Percentiles rank a stretch among this genome's conserved stretches.
These are phyloP conservation scores for Lanius ludovicianus DNA, from an alignment of 2,113 vertebrate species.

Conservation along the genomic window DNA sequence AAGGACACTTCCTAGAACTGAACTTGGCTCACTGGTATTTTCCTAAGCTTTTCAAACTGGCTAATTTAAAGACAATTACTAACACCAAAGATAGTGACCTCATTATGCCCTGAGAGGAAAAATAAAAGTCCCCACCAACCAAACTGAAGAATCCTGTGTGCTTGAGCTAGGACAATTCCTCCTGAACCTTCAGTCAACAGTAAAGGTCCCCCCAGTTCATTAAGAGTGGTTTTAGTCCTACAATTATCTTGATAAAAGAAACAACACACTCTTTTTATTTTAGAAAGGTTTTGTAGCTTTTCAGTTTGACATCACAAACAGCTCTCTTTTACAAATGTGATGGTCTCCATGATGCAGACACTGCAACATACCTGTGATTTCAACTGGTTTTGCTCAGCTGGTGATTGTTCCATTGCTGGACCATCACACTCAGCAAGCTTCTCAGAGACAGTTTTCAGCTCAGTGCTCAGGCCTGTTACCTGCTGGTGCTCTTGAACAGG, in stretches of 20 bases:
- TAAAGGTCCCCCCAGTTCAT: background rate
- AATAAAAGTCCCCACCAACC: background rate
- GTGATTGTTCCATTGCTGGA: background rate
- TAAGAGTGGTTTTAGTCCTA: background rate
- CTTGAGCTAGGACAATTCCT: background rate
- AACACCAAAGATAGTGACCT: background rate
- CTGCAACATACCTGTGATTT: conserved; percentile 66
- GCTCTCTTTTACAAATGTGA: background rate
- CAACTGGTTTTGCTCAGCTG: conserved; percentile 45
- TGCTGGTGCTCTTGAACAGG: conserved; percentile 54
- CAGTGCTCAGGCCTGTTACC: conserved; percentile 42
- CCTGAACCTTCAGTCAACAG: background rate
- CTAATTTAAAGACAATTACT: background rate
- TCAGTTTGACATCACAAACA: background rate
- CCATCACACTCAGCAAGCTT: conserved; percentile 26
- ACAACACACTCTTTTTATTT: background rate
- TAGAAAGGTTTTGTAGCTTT: background rate
- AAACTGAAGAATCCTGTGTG: background rate
- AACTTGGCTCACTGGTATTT: background rate
- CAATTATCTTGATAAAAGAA: background rate
- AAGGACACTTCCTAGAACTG: background rate
- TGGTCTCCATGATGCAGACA: background rate
- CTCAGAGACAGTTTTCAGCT: conserved; percentile 51
- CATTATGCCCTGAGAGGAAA: background rate
- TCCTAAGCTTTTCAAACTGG: background rate